Percentiles rank a stretch among this genome's conserved stretches.
Conservation (phyloP, 2,888 invertebrate species). For the Phortica okadai region DNA sequence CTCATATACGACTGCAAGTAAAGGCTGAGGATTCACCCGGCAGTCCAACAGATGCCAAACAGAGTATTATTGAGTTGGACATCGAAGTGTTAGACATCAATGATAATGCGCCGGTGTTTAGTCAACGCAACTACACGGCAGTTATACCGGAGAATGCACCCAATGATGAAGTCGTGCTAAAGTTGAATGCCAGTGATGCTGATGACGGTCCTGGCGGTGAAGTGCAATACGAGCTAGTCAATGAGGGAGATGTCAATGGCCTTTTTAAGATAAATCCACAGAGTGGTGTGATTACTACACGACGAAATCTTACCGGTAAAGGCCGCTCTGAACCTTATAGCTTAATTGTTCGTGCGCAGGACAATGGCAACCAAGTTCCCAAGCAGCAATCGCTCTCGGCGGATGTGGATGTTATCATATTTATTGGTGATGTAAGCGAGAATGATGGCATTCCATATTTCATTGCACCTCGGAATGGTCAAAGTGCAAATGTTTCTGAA, state of each 20-base stretch:
- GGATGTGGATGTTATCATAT: slow-evolving; percentile 81
- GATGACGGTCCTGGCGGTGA: slow-evolving; percentile 86
- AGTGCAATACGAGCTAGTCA: slow-evolving; percentile 84
- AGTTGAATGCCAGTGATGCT: slow-evolving; percentile 84
- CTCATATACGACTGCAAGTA: slow-evolving; percentile 83
- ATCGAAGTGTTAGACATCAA: slow-evolving; percentile 87
- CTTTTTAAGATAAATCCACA: slow-evolving; percentile 82
- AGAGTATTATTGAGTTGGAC: slow-evolving; percentile 81
- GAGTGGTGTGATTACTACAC: slow-evolving; percentile 84
- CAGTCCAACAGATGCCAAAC: slow-evolving; percentile 81
- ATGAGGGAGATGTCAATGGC: slow-evolving; percentile 85
- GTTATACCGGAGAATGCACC: slow-evolving; percentile 87
- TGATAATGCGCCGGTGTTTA: slow-evolving; percentile 85
- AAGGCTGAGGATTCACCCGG: slow-evolving; percentile 87
- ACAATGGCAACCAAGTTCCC: slow-evolving; percentile 80
- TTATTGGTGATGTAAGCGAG: slow-evolving; percentile 87
- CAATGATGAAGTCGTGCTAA: slow-evolving; percentile 81
- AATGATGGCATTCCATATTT: slow-evolving; percentile 89
- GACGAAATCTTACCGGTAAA: slow-evolving; percentile 83
- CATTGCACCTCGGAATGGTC: slow-evolving; percentile 83
- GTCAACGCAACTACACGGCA: slow-evolving; percentile 81
- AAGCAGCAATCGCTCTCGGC: slow-evolving; percentile 78
- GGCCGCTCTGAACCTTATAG: slow-evolving; percentile 86
- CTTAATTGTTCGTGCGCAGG: slow-evolving; percentile 82
- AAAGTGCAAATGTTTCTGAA: slow-evolving; percentile 84